These are phyloP conservation scores for Colletes latitarsis DNA, from an alignment of 1,140 invertebrate species.

Conservation along the genomic window DNA sequence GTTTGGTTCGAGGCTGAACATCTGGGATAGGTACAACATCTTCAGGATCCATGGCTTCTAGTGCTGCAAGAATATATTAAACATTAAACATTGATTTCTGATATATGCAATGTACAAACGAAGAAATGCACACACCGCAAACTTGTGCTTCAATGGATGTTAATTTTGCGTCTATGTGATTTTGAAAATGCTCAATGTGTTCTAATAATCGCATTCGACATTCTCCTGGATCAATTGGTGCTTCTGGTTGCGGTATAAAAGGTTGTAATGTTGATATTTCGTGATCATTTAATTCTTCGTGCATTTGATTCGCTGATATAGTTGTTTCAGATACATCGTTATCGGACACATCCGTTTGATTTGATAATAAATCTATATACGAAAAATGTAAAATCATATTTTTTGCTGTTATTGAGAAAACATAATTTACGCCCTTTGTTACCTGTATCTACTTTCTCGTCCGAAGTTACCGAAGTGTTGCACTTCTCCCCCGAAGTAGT, in stretches of 20 bases:
- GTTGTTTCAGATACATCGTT: constrained; percentile 16
- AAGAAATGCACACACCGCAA: constrained; percentile 81
- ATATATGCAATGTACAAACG: neutral
- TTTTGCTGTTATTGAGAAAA: neutral
- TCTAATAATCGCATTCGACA: constrained; percentile 89
- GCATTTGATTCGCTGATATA: constrained; percentile 19
- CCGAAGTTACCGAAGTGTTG: constrained; percentile 14
- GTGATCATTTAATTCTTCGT: constrained; percentile 38
- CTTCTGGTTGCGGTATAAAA: constrained; percentile 88
- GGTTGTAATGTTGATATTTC: constrained; percentile 68
- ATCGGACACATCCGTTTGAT: constrained; percentile 32
- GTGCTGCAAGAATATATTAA: constrained; percentile 58
- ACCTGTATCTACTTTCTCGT: constrained; percentile 54
- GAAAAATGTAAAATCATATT: neutral
- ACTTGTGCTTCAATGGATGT: constrained; percentile 90
- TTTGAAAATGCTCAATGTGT: constrained; percentile 89
- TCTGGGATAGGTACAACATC: constrained; percentile 70
- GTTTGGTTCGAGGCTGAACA: constrained; percentile 79
- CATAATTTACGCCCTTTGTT: neutral
- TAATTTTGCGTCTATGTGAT: constrained; percentile 86
- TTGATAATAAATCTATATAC: constrained; percentile 21
- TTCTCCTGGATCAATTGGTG: constrained; percentile 89
- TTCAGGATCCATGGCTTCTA: constrained; percentile 79
- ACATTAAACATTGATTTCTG: constrained; percentile 5
- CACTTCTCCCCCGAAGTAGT: constrained; percentile 52